These are phyloP conservation scores for Thinocorus orbignyianus DNA, from an alignment of 2,113 vertebrate genomes.

Conservation along the genomic window DNA sequence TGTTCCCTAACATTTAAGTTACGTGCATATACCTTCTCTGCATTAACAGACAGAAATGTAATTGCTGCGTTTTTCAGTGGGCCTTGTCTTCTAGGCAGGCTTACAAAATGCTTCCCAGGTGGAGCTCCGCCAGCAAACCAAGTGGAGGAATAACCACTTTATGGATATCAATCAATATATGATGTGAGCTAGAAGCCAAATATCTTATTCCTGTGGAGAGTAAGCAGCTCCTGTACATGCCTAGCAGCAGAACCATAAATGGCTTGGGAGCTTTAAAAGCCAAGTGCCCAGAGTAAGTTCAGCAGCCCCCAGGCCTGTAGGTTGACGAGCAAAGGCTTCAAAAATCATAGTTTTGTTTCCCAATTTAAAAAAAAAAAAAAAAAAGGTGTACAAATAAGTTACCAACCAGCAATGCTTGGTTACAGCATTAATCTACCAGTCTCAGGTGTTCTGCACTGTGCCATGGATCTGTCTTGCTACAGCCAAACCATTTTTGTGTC, in stretches of 20 bases:
- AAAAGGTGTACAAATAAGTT: background rate
- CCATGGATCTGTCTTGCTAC: fast-evolving
- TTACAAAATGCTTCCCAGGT: background rate
- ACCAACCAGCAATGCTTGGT: background rate
- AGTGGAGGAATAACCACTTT: background rate
- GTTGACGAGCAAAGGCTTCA: background rate
- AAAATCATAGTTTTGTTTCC: background rate
- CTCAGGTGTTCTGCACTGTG: background rate
- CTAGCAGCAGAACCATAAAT: background rate
- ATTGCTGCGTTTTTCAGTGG: background rate
- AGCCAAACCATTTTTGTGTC: background rate
- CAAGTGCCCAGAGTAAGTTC: background rate
- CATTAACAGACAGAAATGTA: background rate
- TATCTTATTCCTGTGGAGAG: background rate
- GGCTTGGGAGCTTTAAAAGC: background rate
- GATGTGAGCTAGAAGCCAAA: background rate
- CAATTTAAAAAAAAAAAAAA: fast-evolving
- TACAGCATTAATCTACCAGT: background rate
- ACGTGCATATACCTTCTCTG: background rate
- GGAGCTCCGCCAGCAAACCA: background rate
- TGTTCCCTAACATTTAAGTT: background rate
- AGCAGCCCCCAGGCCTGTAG: background rate
- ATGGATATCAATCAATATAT: background rate
- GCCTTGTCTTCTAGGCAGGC: background rate
- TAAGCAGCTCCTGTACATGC: background rate